Percentiles rank a stretch among this genome's conserved stretches.
Evolutionary conservation across 2,888 invertebrate species (phyloP).

Genomic region (Pseudococcus jackbeardsleyi): DNA sequence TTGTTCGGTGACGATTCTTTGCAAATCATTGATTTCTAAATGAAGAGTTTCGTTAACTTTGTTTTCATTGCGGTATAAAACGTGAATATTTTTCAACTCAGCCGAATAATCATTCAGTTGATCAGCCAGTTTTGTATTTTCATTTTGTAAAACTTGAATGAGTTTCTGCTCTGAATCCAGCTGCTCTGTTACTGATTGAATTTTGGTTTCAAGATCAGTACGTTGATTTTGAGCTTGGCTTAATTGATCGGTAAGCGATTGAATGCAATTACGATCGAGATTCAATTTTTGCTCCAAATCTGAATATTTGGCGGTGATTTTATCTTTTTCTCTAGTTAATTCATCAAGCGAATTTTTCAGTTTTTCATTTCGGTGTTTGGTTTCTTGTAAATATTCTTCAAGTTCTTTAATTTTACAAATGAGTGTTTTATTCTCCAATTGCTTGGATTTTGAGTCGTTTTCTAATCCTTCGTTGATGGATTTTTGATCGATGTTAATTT

Average conservation of each 20-base stretch:
- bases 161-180: not conserved
- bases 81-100: constrained; percentile 69
- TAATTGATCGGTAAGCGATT: not conserved
- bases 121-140: constrained; percentile 66
- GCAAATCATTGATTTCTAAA: not conserved
- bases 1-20: not conserved
- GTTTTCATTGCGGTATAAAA: not conserved
- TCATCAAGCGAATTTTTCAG: constrained; percentile 9
- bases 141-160: constrained; percentile 63
- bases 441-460: constrained; percentile 17
- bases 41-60: not conserved
- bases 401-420: not conserved
- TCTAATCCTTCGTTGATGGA: not conserved
- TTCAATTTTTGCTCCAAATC: not conserved
- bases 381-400: not conserved
- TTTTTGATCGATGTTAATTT: not conserved
- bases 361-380: constrained; percentile 4
- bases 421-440: not conserved
- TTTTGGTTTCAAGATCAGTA: not conserved
- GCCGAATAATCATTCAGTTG: not conserved
- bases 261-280: not conserved
- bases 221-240: not conserved
- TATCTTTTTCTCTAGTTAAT: not conserved
- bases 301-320: not conserved
- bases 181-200: not conserved